Percentiles rank a stretch among this genome's conserved stretches.
Evolutionary conservation across 2,113 vertebrate genomes (phyloP).

Genomic region (Oncorhynchus nerka): DNA sequence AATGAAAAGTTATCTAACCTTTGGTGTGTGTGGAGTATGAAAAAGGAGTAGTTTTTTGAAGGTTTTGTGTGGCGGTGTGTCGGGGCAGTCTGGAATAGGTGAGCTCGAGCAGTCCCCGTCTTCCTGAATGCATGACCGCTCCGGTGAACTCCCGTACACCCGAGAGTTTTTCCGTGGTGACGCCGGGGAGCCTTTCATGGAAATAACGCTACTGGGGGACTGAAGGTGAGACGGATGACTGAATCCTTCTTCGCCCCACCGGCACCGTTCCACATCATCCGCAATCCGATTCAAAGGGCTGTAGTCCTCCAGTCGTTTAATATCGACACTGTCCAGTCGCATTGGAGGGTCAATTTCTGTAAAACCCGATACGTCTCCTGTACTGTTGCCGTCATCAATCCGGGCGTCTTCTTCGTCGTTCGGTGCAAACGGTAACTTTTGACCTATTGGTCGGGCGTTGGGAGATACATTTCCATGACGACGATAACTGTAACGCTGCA

Average conservation of each 20-base stretch:
- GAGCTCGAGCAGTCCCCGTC: slow-evolving; percentile 73
- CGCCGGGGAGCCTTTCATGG: slow-evolving; percentile 69
- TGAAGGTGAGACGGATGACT: slow-evolving; percentile 81
- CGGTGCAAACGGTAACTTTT: slow-evolving; percentile 80
- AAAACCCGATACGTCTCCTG: slow-evolving; percentile 90
- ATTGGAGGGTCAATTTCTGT: slow-evolving; percentile 89
- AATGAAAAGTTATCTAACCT: slow-evolving; percentile 72
- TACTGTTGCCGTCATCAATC: slow-evolving; percentile 84
- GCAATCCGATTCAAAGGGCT: slow-evolving; percentile 65
- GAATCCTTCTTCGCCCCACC: slow-evolving; percentile 84
- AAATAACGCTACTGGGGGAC: slow-evolving; percentile 68
- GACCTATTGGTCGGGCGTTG: slow-evolving; percentile 72
- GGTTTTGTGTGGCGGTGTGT: slow-evolving; percentile 93
- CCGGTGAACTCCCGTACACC: slow-evolving; percentile 59
- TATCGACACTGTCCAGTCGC: slow-evolving; percentile 60
- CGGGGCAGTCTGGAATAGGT: slow-evolving; percentile 83
- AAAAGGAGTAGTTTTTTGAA: slow-evolving; percentile 92
- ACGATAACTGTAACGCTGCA: slow-evolving; percentile 68
- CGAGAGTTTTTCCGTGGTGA: slow-evolving; percentile 75
- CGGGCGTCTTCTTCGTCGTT: slow-evolving; percentile 89
- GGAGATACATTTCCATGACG: slow-evolving; percentile 59
- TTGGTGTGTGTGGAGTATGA: slow-evolving; percentile 94
- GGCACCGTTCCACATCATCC: slow-evolving; percentile 74
- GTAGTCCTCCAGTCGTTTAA: slow-evolving; percentile 58
- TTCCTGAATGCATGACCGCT: slow-evolving; percentile 40